Base-by-base conservation (phyloP, 2,797 vertebrate species). In the Ctenopoma kingsleyae region DNA sequence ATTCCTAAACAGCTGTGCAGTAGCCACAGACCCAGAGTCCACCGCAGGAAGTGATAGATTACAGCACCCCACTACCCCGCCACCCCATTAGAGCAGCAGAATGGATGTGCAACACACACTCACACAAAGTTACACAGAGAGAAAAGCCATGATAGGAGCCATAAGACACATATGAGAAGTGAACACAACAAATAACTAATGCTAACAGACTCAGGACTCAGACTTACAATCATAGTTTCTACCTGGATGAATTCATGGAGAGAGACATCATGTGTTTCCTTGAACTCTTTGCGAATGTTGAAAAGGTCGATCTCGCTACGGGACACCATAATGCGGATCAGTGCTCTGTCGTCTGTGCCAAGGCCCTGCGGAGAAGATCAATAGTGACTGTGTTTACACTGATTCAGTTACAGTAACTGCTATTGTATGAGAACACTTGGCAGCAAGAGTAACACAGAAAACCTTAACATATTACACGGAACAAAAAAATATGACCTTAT, bases 191-290 rank as follows among this genome's bases (percentile, higher is more conserved):
- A 76, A 20, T 5, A 17, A 62, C n/a, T 49, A 35, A 64, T 32
- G 74, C 91, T 88, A 91, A 79, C 78, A 35, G 66, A 71, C 87
- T n/a, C 57, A 60, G 52, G 58, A 60, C 52, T 68, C 51, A 2
- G 78, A 95, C 94, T 94, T 94, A 95, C 93, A 22, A 94, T 90
- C 76, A 92, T 80, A 1, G 93, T 89, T 77, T 95, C 94, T 94
- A 98, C 98, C 96, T 98, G 95, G 78, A 99, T 97, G 94, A 96
- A 95, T 87, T 96, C 96, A 87, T 98, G 94, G 51, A 99, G 94
- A 0, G 97, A 96, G 54, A 84, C 93, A 44, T 99, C 98, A 0
- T 97, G 96, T 1, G 96, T 94, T 59, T 97, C 96, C 76, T 98
- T 92, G 87, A 98, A 99, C 83, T 99, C 97, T 72, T 94, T 94